Conservation (phyloP, 1,140 invertebrate species). For the Drusus annulatus region DNA sequence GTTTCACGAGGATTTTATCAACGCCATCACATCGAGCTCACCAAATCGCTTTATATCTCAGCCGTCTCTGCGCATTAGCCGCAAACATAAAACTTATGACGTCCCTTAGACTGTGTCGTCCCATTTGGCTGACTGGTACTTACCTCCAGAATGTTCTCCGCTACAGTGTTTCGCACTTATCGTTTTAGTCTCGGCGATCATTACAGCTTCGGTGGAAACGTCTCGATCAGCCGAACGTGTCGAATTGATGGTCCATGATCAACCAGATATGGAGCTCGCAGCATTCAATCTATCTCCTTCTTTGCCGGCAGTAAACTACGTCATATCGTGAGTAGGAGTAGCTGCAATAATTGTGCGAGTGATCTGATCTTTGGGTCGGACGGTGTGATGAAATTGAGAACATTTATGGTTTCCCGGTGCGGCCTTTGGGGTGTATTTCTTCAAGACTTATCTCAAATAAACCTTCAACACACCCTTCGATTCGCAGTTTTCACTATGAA, state of each 20-base stretch:
- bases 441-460: neutral
- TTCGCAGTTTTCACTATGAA: too few species aligned
- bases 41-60: neutral
- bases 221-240: constrained; percentile 43
- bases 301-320: constrained; percentile 21
- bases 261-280: constrained; percentile 28
- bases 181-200: constrained; percentile 38
- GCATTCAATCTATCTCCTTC: constrained; percentile 26
- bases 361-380: constrained; percentile 33
- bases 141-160: constrained; percentile 16
- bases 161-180: constrained; percentile 44
- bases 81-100: constrained; percentile 36
- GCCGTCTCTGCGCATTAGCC: constrained; percentile 22
- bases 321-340: constrained; percentile 31
- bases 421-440: constrained; percentile 19
- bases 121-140: constrained; percentile 31
- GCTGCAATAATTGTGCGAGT: constrained; percentile 36
- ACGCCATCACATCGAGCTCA: neutral
- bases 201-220: constrained; percentile 38
- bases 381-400: constrained; percentile 36
- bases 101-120: constrained; percentile 29
- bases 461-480: neutral
- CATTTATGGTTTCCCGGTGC: constrained; percentile 22
- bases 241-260: constrained; percentile 45
- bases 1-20: constrained; percentile 3